Conservation (phyloP, 2,113 vertebrate genomes). For the Oreamnos americanus region DNA sequence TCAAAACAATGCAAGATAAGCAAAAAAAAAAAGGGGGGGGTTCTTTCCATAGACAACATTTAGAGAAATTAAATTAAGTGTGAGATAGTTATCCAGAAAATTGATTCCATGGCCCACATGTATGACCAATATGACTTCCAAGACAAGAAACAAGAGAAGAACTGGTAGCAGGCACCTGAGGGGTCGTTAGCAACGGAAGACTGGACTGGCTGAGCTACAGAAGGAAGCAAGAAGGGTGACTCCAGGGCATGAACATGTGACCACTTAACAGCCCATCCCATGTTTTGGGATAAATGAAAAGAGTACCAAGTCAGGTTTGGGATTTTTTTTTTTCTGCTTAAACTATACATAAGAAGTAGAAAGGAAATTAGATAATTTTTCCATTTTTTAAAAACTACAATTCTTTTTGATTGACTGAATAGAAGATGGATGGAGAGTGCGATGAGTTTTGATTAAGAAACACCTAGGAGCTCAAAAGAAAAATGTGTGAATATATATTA, state of each 20-base stretch:
- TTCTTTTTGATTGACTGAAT: neutral
- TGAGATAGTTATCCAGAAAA: conserved; percentile 9
- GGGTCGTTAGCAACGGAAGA: neutral
- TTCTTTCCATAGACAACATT: neutral
- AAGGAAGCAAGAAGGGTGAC: neutral
- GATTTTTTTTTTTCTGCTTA: neutral
- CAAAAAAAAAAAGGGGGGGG: neutral
- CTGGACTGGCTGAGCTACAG: neutral
- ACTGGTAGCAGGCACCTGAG: neutral
- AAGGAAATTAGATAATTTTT: neutral
- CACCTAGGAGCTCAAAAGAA: conserved; percentile 34
- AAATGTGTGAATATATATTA: conserved; percentile 53
- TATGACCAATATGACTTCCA: neutral
- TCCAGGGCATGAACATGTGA: accelerated
- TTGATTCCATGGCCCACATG: neutral
- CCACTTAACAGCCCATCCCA: neutral
- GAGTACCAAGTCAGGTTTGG: neutral
- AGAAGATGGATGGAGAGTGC: neutral
- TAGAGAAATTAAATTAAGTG: neutral
- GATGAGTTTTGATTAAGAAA: conserved; percentile 46
- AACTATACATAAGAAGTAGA: neutral
- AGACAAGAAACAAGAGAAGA: neutral
- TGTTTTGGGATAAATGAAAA: neutral
- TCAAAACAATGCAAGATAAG: conserved; percentile 24
- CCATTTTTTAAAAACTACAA: neutral